phyloP scores from a whole-genome alignment of 2,888 invertebrate genomes.

The Calephelis perditalis region DNA sequence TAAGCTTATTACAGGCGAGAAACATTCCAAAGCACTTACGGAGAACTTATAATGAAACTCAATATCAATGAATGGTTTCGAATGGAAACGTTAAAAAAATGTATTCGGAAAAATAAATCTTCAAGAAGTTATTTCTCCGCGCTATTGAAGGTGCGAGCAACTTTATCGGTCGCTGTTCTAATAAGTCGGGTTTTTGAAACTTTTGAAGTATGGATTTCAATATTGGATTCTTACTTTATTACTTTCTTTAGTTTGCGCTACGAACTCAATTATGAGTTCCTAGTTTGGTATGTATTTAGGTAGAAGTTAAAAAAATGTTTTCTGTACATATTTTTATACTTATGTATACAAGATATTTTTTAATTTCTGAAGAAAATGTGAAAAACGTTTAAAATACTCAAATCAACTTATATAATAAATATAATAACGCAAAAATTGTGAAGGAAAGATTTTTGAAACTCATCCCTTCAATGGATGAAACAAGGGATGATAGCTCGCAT shows the following conservation, averaged over 20 bases:
- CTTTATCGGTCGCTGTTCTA: conserved; percentile 64
- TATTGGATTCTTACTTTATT: conserved; percentile 66
- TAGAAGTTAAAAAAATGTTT: too few species aligned
- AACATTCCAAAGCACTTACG: conserved; percentile 60
- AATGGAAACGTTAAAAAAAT: conserved; percentile 48
- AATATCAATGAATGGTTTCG: conserved; percentile 66
- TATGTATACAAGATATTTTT: too few species aligned
- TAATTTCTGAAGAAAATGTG: too few species aligned
- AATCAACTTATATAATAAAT: too few species aligned
- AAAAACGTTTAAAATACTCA: too few species aligned
- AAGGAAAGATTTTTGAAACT: too few species aligned
- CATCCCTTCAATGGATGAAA: too few species aligned
- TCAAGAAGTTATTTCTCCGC: conserved; percentile 51
- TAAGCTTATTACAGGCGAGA: conserved; percentile 59
- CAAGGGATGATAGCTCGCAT: too few species aligned
- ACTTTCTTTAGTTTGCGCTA: conserved; percentile 5
- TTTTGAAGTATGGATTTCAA: conserved; percentile 70
- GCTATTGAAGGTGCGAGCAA: conserved; percentile 55
- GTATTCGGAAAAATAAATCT: conserved; percentile 69
- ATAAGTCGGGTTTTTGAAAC: conserved; percentile 63
- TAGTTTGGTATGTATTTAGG: background rate
- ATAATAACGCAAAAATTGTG: too few species aligned
- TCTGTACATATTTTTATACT: too few species aligned
- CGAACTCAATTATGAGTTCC: conserved; percentile 15
- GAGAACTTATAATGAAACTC: conserved; percentile 64